A percentile compares a stretch with the other conserved stretches of the same genome.
phyloP scores from a whole-genome alignment of 2,888 invertebrate genomes.

The Orthonevra nobilis region DNA sequence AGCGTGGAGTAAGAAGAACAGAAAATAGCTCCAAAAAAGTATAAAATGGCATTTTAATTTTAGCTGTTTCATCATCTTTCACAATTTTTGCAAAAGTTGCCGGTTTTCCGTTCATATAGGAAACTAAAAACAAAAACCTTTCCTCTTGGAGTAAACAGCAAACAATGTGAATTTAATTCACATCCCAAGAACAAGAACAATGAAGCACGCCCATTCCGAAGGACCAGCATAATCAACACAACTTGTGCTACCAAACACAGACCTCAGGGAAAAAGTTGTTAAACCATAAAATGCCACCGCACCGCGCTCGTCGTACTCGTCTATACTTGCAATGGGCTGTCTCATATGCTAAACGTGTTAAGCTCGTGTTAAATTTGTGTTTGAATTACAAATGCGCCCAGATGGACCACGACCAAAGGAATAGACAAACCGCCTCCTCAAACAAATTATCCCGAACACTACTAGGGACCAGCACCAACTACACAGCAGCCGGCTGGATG shows the following conservation, averaged over 20 bases:
- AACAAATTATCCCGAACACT: constrained; percentile 8
- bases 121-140: too few relatives aligned
- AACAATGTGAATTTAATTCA: too few relatives aligned
- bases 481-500: constrained; percentile 32
- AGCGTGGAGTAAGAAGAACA: too few relatives aligned
- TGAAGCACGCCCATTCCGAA: not conserved
- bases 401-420: constrained; percentile 34
- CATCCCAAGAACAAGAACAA: too few relatives aligned
- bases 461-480: constrained; percentile 9
- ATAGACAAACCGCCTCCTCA: constrained; percentile 4
- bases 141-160: too few relatives aligned
- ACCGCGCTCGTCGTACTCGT: constrained; percentile 13
- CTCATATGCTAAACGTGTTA: constrained; percentile 66
- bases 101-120: too few relatives aligned
- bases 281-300: not conserved
- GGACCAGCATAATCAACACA: not conserved
- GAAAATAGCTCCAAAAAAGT: too few relatives aligned
- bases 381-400: constrained; percentile 64
- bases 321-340: constrained; percentile 24
- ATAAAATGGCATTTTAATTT: too few relatives aligned
- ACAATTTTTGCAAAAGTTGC: too few relatives aligned
- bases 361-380: constrained; percentile 67
- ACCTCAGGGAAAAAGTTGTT: not conserved
- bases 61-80: too few relatives aligned
- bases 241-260: not conserved